These are phyloP conservation scores for Drosophila sturtevanti DNA, from an alignment of 1,140 invertebrate species.

Conservation along the genomic window DNA sequence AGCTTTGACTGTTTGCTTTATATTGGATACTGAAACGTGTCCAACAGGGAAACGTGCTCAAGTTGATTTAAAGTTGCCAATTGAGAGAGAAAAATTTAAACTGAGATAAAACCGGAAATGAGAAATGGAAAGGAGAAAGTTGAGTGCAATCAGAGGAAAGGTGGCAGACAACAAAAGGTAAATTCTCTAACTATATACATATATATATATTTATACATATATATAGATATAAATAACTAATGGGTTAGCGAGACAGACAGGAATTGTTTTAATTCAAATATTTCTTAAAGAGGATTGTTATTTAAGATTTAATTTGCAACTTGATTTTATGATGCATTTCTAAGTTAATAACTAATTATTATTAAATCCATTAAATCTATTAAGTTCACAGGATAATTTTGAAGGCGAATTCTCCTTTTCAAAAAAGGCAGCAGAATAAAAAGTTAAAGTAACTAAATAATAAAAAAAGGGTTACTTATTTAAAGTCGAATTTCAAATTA, in stretches of 20 bases:
- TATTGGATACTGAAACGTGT: constrained; percentile 25
- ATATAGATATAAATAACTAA: neutral
- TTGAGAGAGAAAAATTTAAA: constrained; percentile 20
- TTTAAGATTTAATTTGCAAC: too few relatives aligned
- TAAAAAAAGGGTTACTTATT: too few relatives aligned
- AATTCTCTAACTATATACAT: neutral
- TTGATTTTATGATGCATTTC: too few relatives aligned
- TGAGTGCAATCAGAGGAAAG: neutral
- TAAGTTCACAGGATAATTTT: too few relatives aligned
- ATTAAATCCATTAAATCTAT: too few relatives aligned
- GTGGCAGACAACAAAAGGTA: neutral
- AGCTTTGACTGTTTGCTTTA: constrained; percentile 1
- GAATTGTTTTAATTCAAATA: neutral
- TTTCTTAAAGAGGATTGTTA: too few relatives aligned
- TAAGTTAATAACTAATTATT: too few relatives aligned
- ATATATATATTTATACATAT: neutral
- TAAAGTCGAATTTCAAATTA: too few relatives aligned
- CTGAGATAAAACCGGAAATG: neutral
- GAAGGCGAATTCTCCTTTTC: too few relatives aligned
- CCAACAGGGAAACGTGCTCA: constrained; percentile 56
- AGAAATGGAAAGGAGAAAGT: neutral
- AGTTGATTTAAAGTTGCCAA: constrained; percentile 55
- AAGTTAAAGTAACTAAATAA: too few relatives aligned
- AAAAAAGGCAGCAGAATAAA: too few relatives aligned
- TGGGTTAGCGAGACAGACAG: neutral